Percentiles rank a stretch among this genome's conserved stretches.
Evolutionary conservation across 2,888 invertebrate species (phyloP).

Genomic region (Omphaloscelis lunosa): DNA sequence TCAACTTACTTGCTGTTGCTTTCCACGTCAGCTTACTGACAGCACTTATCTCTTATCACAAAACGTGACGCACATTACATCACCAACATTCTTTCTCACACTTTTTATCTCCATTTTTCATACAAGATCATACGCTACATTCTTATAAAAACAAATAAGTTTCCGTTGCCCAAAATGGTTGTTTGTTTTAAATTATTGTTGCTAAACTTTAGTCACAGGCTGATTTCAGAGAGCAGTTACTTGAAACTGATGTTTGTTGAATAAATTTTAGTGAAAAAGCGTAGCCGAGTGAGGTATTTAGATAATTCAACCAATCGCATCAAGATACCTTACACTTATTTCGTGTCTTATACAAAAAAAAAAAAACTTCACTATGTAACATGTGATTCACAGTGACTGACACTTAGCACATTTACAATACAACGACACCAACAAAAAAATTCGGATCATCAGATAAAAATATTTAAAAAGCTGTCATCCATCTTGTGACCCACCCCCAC

Average conservation of each 20-base stretch:
- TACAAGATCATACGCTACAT: background rate
- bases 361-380: too few relatives aligned
- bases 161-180: background rate
- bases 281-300: background rate
- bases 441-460: background rate
- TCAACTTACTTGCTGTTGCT: background rate
- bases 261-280: background rate
- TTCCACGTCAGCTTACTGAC: background rate
- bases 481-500: constrained; percentile 32
- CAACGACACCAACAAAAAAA: background rate
- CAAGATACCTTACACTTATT: background rate
- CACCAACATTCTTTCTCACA: constrained; percentile 1
- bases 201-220: background rate
- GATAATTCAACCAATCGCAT: background rate
- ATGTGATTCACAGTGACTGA: background rate
- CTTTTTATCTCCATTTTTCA: background rate
- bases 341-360: too few relatives aligned
- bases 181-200: too few relatives aligned
- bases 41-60: background rate
- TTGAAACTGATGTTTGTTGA: background rate
- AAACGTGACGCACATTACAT: background rate
- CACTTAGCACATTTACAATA: background rate
- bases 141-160: background rate
- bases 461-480: constrained; percentile 22
- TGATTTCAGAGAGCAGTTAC: background rate